Evolutionary conservation across 2,797 vertebrate genomes (phyloP).

Genomic region (Anniella stebbinsi): DNA sequence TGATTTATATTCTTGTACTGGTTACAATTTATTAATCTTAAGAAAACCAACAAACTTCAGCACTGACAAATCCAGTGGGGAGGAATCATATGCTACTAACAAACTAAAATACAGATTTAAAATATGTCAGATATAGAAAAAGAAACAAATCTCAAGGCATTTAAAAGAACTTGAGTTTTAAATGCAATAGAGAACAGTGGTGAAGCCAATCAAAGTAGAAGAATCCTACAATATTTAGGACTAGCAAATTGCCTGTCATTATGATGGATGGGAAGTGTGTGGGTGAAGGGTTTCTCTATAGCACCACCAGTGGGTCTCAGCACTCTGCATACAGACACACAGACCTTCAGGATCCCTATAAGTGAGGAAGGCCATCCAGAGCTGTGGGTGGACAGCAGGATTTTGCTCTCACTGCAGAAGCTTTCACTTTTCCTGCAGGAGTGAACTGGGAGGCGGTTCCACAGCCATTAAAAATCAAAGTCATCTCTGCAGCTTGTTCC

Average conservation of each 20-base stretch:
- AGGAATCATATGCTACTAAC: too few relatives aligned
- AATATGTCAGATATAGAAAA: neutral
- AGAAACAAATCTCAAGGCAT: neutral
- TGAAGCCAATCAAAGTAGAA: neutral
- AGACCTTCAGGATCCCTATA: neutral
- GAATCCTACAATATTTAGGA: neutral
- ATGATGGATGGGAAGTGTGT: neutral
- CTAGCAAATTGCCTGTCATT: neutral
- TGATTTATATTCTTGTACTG: neutral
- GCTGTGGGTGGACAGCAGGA: neutral
- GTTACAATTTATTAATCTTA: neutral
- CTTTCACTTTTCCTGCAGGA: too few relatives aligned
- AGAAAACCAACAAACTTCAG: neutral
- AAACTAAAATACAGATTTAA: neutral
- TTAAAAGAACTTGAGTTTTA: neutral
- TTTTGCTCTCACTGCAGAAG: neutral
- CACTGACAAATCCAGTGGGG: neutral
- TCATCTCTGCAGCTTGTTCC: neutral
- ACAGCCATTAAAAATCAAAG: neutral
- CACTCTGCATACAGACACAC: neutral
- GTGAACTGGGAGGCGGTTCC: neutral
- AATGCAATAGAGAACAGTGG: neutral
- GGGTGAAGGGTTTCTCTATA: too few relatives aligned
- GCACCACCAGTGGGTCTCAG: neutral
- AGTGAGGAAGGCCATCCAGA: neutral